Base-by-base conservation (phyloP, 2,888 invertebrate genomes). In the Lasioglossum leucozonium region DNA sequence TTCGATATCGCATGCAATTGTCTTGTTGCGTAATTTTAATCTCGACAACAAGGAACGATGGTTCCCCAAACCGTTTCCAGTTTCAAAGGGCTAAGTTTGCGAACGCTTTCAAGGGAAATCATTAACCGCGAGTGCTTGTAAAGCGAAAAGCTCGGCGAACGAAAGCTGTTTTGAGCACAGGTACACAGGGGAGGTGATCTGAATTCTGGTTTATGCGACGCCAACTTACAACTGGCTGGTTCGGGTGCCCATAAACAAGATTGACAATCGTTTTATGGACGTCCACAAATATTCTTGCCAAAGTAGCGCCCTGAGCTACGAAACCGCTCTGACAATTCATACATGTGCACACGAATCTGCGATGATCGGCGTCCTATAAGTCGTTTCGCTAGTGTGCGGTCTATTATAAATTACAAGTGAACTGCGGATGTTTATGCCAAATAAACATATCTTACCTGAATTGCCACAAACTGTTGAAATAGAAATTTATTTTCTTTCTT, bases 191-290 rank as follows among this genome's bases (percentile, higher is more conserved):
- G 62, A 65, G 16, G 62, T 0, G 30, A 65, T 65, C 30, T 65
- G 16, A 34, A 65, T 65, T 65, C 30, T 34, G 30, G 18, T 65
- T 65, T 65, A 30, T 34, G 62, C 8, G 8, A 18, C 18, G 62
- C 18, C 34, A 16, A 34, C 34, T 34, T 65, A 65, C 62, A 34
- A 34, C 34, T 4, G 58, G 58, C 4, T 58, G 26, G 26, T 26
- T 58, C 62, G 62, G 34, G 62, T 16, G 34, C 62, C 62, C 62
- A 34, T 65, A 65, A 65, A 65, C 62, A 65, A 65, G 62, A 34
- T 34, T 65, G 62, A 65, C 62, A 65, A 34, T 65, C 62, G 62
- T 65, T 65, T 65, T 18, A 65, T 30, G 62, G 30, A 30, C 62
- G 62, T 34, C 16, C 34, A 65, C 16, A 34, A 65, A 65, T 65